Evolutionary conservation across 2,888 invertebrate genomes (phyloP), one percentile per base, ranked within the genome.

Genomic region (Argyra leucocephala): DNA sequence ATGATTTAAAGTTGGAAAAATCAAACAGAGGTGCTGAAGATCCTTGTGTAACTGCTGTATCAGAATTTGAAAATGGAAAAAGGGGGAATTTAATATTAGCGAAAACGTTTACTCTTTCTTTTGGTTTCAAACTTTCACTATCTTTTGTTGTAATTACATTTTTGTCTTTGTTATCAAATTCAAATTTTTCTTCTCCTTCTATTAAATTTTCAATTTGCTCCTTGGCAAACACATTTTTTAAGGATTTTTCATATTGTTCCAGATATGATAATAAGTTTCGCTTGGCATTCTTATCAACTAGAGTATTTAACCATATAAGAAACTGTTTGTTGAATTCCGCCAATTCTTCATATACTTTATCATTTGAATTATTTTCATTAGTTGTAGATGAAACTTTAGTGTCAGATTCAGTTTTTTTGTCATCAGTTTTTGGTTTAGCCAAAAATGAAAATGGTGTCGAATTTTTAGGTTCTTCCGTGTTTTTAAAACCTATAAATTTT

Each of bases 241-340:
- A 78, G 78, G 91, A 85, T 70, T 84, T 87, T 71, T 91, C 88
- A 78, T 93, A 94, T 77, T 92, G 92, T 70, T 84, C 85, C 77
- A 96, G 95, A 74, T 95, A 88, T 31, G 96, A 95, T 23, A 89
- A 86, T 48, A 96, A 82, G 75, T 93, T 88, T 76, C 93, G 91
- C 66, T 89, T 83, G 0, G 93, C 90, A 77, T 90, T 91, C 71
- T 87, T 83, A 70, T 90, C 88, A 6, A 96, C 88, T 78, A 94
- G 90, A 68, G 86, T 85, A 72, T 88, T 87, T 61, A 96, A 91
- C 93, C 95, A 96, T n/a, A 65, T 87, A 84, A 15, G 88, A 82
- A 1, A 95, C 88, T 73, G 89, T 87, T 76, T 88, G 86, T 81
- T 96, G 96, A 82, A 72, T 85, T 86, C 76, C 89, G 91, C 67